phyloP scores from a whole-genome alignment of 2,797 vertebrate species.

The Darevskia nairensis region DNA sequence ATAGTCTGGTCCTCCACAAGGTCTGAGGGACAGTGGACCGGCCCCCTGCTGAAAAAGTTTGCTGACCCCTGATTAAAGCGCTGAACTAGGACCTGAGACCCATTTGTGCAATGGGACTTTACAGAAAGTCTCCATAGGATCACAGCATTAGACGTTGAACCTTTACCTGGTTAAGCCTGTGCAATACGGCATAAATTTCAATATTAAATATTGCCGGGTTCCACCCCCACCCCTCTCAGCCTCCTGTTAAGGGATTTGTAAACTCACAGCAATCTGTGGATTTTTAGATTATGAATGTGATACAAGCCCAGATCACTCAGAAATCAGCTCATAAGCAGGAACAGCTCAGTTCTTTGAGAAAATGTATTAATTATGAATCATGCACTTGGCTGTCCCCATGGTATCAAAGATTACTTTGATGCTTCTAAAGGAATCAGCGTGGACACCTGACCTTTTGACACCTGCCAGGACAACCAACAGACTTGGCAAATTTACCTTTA shows the following conservation, averaged over 20 bases:
- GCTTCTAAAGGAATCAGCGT: slow-evolving; percentile 47
- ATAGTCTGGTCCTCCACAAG: too few species aligned
- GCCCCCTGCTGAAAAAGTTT: too few species aligned
- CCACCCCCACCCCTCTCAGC: background rate
- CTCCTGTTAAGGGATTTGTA: slow-evolving; percentile 2
- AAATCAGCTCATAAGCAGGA: background rate
- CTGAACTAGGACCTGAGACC: too few species aligned
- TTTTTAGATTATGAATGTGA: slow-evolving; percentile 32
- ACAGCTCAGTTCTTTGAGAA: background rate
- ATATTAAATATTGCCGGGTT: background rate
- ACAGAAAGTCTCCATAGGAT: background rate
- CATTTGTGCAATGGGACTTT: background rate
- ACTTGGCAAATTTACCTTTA: background rate
- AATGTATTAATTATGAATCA: slow-evolving; percentile 48
- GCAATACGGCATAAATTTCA: background rate
- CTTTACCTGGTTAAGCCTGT: rapidly evolving
- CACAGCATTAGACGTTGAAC: background rate
- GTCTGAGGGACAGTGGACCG: too few species aligned
- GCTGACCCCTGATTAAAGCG: too few species aligned
- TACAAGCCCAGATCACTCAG: slow-evolving; percentile 3
- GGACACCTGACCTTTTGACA: slow-evolving; percentile 31
- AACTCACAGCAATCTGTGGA: background rate
- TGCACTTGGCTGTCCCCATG: slow-evolving; percentile 25
- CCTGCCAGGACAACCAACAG: background rate
- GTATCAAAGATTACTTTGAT: slow-evolving; percentile 48